Percentiles rank a stretch among this genome's conserved stretches.
Conservation (phyloP, 1,140 invertebrate genomes). For the Parapsyche elsis region DNA sequence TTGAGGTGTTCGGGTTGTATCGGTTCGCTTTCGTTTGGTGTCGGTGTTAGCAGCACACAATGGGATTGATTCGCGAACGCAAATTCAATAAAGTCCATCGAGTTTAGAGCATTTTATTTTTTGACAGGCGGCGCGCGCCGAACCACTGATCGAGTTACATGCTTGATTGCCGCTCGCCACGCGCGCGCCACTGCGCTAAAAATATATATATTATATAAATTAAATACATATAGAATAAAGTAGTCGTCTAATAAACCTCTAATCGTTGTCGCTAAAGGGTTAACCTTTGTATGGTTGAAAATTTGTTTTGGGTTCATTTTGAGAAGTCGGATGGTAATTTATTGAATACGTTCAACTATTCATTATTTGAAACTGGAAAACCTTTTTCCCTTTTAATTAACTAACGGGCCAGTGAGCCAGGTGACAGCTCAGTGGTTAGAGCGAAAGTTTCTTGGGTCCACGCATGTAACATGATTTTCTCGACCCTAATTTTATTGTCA, state of each 20-base stretch:
- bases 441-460: no score
- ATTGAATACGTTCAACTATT: no score
- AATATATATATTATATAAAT: neutral
- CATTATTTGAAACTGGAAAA: no score
- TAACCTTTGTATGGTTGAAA: no score
- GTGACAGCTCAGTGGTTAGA: no score
- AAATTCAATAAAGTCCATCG: slow-evolving; percentile 52
- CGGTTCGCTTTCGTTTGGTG: slow-evolving; percentile 4
- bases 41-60: slow-evolving; percentile 17
- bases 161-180: slow-evolving; percentile 42
- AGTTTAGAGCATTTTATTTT: slow-evolving; percentile 53
- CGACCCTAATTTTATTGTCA: no score
- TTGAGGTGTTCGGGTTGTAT: neutral
- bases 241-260: no score
- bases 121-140: slow-evolving; percentile 50
- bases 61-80: slow-evolving; percentile 52
- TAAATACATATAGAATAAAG: neutral
- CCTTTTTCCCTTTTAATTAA: no score
- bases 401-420: no score
- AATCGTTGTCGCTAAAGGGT: neutral
- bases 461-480: no score
- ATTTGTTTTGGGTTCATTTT: no score
- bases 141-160: slow-evolving; percentile 47
- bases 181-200: neutral
- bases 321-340: no score